phyloP scores from a whole-genome alignment of 2,888 invertebrate species.

The Leucoma salicis region DNA sequence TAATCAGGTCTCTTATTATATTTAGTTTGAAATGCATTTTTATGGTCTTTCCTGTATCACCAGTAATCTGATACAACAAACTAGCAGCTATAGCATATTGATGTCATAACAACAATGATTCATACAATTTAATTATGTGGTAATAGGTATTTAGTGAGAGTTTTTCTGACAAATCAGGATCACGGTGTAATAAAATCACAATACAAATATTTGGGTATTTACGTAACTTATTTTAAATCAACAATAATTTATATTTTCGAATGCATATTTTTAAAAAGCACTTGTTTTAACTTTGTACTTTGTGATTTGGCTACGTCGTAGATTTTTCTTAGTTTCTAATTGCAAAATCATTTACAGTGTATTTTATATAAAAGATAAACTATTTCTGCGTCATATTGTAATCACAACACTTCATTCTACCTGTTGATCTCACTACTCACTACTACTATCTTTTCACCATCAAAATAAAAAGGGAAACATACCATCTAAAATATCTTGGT shows the following conservation, averaged over 20 bases:
- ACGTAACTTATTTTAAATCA: neutral
- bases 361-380: constrained; percentile 23
- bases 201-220: neutral
- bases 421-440: constrained; percentile 32
- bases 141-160: neutral
- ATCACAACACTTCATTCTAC: constrained; percentile 36
- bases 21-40: too few relatives aligned
- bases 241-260: neutral
- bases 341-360: constrained; percentile 12
- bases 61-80: constrained; percentile 4
- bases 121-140: too few relatives aligned
- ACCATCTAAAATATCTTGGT: constrained; percentile 77
- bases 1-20: too few relatives aligned
- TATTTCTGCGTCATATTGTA: constrained; percentile 41
- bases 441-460: constrained; percentile 39
- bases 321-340: neutral
- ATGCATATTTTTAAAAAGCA: neutral
- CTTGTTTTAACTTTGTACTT: too few relatives aligned
- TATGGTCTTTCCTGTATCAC: neutral
- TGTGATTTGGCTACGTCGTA: too few relatives aligned
- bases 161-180: neutral
- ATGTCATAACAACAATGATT: constrained; percentile 13
- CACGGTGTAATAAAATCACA: neutral
- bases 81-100: constrained; percentile 14
- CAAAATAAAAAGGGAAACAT: constrained; percentile 36